phyloP scores from a whole-genome alignment of 2,113 vertebrate genomes.

The Ciconia stormi region DNA sequence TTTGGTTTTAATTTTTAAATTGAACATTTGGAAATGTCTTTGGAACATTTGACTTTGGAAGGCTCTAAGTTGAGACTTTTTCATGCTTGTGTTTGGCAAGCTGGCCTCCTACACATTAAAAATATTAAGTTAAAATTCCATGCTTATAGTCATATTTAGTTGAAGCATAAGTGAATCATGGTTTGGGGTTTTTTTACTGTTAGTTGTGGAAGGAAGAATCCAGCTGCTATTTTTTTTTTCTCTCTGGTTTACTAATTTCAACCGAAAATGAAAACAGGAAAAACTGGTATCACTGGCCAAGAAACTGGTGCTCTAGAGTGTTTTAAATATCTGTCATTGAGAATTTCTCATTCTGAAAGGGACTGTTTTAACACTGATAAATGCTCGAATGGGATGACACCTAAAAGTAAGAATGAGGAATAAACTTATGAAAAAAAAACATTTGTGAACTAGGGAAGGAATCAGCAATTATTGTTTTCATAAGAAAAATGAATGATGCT shows the following conservation, averaged over 20 bases:
- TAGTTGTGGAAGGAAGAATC: neutral
- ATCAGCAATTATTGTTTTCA: neutral
- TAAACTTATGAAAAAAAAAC: fast-evolving
- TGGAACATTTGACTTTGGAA: neutral
- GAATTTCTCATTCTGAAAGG: neutral
- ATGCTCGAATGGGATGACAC: neutral
- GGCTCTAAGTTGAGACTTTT: neutral
- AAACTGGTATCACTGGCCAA: neutral
- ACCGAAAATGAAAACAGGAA: neutral
- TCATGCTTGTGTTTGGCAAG: neutral
- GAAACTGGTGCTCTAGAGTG: neutral
- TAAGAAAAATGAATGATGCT: neutral
- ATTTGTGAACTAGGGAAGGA: neutral
- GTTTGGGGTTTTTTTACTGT: neutral
- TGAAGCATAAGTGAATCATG: neutral
- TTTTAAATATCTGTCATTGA: neutral
- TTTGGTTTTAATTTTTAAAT: neutral
- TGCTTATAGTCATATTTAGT: neutral
- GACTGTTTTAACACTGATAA: neutral
- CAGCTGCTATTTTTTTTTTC: neutral
- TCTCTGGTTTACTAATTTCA: neutral
- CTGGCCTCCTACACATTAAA: neutral
- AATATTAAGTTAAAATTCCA: neutral
- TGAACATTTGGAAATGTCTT: neutral
- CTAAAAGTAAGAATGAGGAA: neutral